Conservation (phyloP, 2,797 vertebrate genomes). For the Cossypha caffra region DNA sequence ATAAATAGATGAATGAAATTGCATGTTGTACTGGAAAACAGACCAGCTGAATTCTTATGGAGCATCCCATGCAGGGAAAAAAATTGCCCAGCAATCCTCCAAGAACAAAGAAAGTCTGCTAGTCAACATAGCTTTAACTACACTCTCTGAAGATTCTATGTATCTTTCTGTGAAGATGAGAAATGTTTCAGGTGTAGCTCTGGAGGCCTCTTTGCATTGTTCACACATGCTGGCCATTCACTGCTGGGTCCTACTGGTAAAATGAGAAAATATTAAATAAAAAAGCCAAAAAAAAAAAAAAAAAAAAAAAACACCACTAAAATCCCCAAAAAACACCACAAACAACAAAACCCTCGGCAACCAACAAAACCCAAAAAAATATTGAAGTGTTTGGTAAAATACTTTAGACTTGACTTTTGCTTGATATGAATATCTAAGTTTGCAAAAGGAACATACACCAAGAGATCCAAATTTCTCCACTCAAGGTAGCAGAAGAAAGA, state of each 20-base stretch:
- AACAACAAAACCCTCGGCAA: not conserved
- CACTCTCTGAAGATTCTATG: rapidly evolving
- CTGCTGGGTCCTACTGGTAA: not conserved
- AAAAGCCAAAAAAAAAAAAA: no score
- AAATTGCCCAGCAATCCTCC: not conserved
- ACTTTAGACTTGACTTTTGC: not conserved
- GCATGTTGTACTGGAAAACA: not conserved
- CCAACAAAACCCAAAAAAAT: not conserved
- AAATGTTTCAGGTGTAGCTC: not conserved
- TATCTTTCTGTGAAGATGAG: not conserved
- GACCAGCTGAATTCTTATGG: not conserved
- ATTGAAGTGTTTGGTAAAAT: not conserved
- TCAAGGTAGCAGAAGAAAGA: not conserved
- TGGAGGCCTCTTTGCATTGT: not conserved
- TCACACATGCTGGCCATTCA: not conserved
- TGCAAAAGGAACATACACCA: not conserved
- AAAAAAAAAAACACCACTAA: not conserved
- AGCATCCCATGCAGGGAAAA: not conserved
- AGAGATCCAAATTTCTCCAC: not conserved
- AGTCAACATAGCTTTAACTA: not conserved
- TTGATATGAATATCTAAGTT: not conserved
- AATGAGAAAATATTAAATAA: not conserved
- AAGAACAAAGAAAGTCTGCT: not conserved
- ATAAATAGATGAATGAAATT: not conserved
- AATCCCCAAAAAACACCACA: not conserved